Evolutionary conservation across 2,888 invertebrate species (phyloP), one percentile per base, ranked within the genome.

Genomic region (Polydrusus tereticollis): DNA sequence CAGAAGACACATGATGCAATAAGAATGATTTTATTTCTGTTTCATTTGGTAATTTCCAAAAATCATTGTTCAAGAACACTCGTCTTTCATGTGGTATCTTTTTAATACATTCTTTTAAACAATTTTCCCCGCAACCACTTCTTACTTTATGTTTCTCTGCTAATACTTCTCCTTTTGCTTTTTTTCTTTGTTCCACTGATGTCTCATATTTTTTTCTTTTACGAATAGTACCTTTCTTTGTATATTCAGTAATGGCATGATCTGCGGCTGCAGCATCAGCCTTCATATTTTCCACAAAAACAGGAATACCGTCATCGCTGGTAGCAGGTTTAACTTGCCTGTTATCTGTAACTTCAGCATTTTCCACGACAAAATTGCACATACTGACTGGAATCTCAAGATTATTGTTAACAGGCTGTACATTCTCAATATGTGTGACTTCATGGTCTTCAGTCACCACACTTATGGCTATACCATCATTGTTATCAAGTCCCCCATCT

Each of bases 1-100:
- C 21, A 21, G 57, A 57, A 21, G n/a, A 57, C 18, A 57, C 12
- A 57, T 57, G 57, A 43, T 60, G 50, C 21, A 50, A 21, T n/a
- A 50, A 21, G 14, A 50, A 50, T 21, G 50, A 21, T 23, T 4
- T 45, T 50, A 20, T 50, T n/a, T 50, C 21, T 20, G 20, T 50
- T 20, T 50, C 50, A 50, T 50, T 21, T 18, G 21, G 3, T 21
- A 21, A 21, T 50, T 21, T 50, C 50, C 50, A 50, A 50, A 50
- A 50, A 8, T 50, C 50, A n/a, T 21, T 18, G 23, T 50, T 50
- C 50, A 50, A 21, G 21, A 50, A 50, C n/a, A 20, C 21, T 21
- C 21, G 10, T 50, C 18, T 50, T n/a, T 50, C 50, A n/a, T 12
- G 20, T 50, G 50, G 4, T 50, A 21, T 36, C 6, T 36, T 36